Evolutionary conservation across 2,888 invertebrate species (phyloP), one percentile per base, ranked within the genome.

Genomic region (Rhorus exstirpatorius): DNA sequence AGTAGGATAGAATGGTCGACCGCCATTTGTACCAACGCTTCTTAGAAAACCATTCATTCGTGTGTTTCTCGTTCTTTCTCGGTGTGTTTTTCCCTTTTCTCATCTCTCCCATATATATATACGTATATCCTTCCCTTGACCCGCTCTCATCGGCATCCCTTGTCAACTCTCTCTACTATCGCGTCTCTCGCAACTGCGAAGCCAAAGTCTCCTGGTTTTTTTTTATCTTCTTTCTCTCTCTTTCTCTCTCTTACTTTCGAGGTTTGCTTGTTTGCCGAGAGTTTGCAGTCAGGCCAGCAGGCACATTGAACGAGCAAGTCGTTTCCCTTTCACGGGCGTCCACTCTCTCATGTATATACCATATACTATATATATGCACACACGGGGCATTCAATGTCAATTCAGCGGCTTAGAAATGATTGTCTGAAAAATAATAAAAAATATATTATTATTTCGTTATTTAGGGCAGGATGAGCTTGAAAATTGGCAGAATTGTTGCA

Each of bases 11-110:
- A 81, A 78, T 17, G 17, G 19, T 8, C 86, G 85, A 86, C 87
- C 87, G 88, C 88, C 88, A 89, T 90, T 90, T 88, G 88, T 86
- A 85, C 87, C 81, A 88, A 89, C 88, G 88, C 87, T 89, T 90
- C 89, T 88, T 31, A 88, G 88, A 90, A 90, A 89, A 88, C 83
- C 88, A 89, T 89, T 90, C 87, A 89, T 89, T 89, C 83, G 85
- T 85, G 83, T 84, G 74, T 71, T 31, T 38, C 65, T 71, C 71
- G n/a, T 68, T 17, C 63, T 51, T 26, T 41, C 46, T 41, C 53
- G 38, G 49, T 41, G 58, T 51, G 26, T 51, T 53, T 81, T 21
- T 79, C 38, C 53, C 63, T 77, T 60, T 41, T 44, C 70, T 74
- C 79, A 60, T 78, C 71, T 81, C 82, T 83, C 78, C 74, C 67